Evolutionary conservation across 2,888 invertebrate species (phyloP).

Genomic region (Coremacera marginata): DNA sequence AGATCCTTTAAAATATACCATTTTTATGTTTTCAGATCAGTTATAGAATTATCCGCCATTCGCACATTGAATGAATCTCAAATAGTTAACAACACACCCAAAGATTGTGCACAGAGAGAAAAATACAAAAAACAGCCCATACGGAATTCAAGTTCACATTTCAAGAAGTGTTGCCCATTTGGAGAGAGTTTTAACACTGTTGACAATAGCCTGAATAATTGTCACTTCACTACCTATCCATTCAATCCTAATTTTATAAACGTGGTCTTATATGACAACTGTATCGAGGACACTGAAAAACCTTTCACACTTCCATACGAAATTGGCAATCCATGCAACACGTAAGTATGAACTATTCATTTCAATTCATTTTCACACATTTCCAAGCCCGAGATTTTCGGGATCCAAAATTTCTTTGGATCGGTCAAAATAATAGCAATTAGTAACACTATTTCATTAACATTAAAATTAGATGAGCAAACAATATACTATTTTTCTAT

Average conservation of each 20-base stretch:
- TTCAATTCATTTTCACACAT: background rate
- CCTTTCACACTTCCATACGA: constrained; percentile 55
- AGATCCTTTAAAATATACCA: too few species aligned
- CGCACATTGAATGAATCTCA: background rate
- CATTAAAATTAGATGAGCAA: too few species aligned
- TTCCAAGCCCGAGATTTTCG: too few species aligned
- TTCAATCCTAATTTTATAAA: constrained; percentile 58
- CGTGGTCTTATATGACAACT: constrained; percentile 65
- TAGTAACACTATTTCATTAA: too few species aligned
- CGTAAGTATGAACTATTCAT: constrained; percentile 52
- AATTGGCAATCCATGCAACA: constrained; percentile 67
- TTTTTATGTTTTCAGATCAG: background rate
- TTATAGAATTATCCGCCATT: background rate
- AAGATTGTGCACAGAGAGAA: constrained; percentile 61
- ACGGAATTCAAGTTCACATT: constrained; percentile 62
- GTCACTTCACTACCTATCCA: constrained; percentile 49
- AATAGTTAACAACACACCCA: constrained; percentile 41
- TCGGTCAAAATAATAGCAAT: too few species aligned
- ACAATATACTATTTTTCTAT: too few species aligned
- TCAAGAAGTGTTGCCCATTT: constrained; percentile 68
- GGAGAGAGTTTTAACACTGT: constrained; percentile 62
- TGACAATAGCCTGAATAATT: constrained; percentile 57
- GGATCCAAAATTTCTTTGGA: too few species aligned
- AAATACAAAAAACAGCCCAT: constrained; percentile 57
- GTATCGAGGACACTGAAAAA: constrained; percentile 66